A percentile compares a stretch with the other conserved stretches of the same genome.
phyloP scores from a whole-genome alignment of 2,113 vertebrate genomes.

The Coptodon rendalli region DNA sequence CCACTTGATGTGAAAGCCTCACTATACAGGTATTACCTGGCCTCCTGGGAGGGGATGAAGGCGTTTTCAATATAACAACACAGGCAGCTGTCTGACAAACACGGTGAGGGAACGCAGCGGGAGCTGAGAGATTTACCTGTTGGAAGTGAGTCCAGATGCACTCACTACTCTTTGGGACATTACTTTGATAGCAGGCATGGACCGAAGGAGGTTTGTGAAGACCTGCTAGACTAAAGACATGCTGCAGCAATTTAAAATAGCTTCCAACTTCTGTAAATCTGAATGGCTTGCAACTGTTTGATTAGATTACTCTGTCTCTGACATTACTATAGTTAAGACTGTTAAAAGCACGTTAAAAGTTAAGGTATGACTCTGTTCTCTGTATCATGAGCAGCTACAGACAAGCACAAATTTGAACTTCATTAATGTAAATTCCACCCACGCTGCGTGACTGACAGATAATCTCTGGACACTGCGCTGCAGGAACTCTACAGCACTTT shows the following conservation, averaged over 20 bases:
- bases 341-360: not conserved
- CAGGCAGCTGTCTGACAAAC: slow-evolving; percentile 12
- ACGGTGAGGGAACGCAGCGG: not conserved
- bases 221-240: not conserved
- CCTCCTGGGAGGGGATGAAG: not conserved
- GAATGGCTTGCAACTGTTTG: not conserved
- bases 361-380: not conserved
- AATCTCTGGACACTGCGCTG: not conserved
- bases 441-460: not conserved
- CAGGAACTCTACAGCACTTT: not conserved
- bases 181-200: not conserved
- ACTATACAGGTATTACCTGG: not conserved
- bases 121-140: slow-evolving; percentile 9
- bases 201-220: not conserved
- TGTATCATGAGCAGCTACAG: not conserved
- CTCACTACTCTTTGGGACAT: not conserved
- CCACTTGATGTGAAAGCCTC: not conserved
- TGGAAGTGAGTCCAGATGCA: not conserved
- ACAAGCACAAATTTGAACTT: not conserved
- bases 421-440: not conserved
- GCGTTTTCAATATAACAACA: slow-evolving; percentile 4
- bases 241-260: not conserved
- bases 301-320: not conserved
- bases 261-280: not conserved
- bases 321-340: not conserved